Base-by-base conservation (phyloP, 2,888 invertebrate genomes). In the Mongoloraphidia duomilia region DNA sequence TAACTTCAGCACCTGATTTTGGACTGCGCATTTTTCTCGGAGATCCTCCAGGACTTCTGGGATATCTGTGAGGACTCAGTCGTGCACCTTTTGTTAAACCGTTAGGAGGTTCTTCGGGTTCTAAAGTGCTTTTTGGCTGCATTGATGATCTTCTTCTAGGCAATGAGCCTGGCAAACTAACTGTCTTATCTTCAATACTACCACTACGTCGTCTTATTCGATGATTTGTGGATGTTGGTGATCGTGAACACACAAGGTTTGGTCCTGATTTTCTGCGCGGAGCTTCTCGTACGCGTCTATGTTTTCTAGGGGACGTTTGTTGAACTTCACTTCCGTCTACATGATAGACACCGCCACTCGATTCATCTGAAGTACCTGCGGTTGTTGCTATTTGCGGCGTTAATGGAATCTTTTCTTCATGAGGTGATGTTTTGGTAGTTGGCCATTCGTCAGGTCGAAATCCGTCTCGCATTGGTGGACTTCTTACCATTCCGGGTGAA, bases 241-340 rank as follows among this genome's bases (percentile, higher is more conserved):
- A 77, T 61, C 79, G 73, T 0, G 75, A 73, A 48, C 66, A 64
- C 48, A 66, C 65, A 42, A 72, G 70, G 56, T 71, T 72, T 52
- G 73, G 66, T n/a, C 66, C 67, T 34, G 78, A 76, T 66, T 82
- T 82, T 60, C 82, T 72, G 58, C 81, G 65, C 1, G 80, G 78
- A 59, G 77, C 80, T 52, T 83, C 82, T 37, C 45, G 42, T 49
- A 73, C 68, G 51, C 82, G 73, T 58, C 79, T 75, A 53, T 72
- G 71, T 64, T 79, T 78, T 54, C 77, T 73, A 41, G 79, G 76
- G 10, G 78, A 77, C 13, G 58, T 58, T 55, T 64, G 63, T 46
- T 48, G 11, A 39, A 46, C 49, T 56, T 49, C 47, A 52, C 34
- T 17, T 34, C 34, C 50, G 44, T 40, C 50, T 41, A 9, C 52